A percentile compares a stretch with the other conserved stretches of the same genome.
phyloP scores from a whole-genome alignment of 2,797 vertebrate species.

The Sparus aurata region DNA sequence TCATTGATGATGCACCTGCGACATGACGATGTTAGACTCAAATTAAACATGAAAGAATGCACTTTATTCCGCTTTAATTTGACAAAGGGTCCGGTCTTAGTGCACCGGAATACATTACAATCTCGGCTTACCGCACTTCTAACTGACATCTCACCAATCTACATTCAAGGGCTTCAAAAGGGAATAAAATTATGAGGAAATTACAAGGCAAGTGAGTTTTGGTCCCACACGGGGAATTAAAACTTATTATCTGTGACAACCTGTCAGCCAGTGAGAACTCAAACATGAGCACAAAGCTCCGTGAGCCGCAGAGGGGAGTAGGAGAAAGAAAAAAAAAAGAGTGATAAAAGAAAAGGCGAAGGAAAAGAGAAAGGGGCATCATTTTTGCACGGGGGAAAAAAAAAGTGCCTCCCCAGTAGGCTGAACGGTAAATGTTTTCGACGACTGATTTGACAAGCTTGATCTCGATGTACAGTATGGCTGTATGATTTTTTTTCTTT shows the following conservation, averaged over 20 bases:
- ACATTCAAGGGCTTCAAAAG: slow-evolving; percentile 82
- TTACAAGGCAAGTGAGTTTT: slow-evolving; percentile 85
- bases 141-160: slow-evolving; percentile 84
- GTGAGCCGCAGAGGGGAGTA: slow-evolving; percentile 73
- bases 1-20: slow-evolving; percentile 24
- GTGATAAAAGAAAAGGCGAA: slow-evolving; percentile 74
- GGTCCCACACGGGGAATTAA: slow-evolving; percentile 86
- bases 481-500: neutral
- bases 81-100: slow-evolving; percentile 67
- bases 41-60: slow-evolving; percentile 57
- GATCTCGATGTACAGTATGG: slow-evolving; percentile 56
- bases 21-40: slow-evolving; percentile 39
- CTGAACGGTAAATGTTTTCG: slow-evolving; percentile 57
- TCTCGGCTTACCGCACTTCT: slow-evolving; percentile 67
- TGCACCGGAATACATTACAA: slow-evolving; percentile 63
- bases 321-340: slow-evolving; percentile 24
- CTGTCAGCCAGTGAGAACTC: slow-evolving; percentile 86
- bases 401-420: slow-evolving; percentile 53
- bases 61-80: slow-evolving; percentile 62
- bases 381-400: slow-evolving; percentile 11
- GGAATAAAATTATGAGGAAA: slow-evolving; percentile 87
- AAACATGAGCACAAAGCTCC: slow-evolving; percentile 81
- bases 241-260: slow-evolving; percentile 90
- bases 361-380: slow-evolving; percentile 73
- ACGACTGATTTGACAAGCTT: slow-evolving; percentile 72